These are phyloP conservation scores for Scaptomyza polygonia DNA, from an alignment of 2,888 invertebrate species.

Conservation along the genomic window DNA sequence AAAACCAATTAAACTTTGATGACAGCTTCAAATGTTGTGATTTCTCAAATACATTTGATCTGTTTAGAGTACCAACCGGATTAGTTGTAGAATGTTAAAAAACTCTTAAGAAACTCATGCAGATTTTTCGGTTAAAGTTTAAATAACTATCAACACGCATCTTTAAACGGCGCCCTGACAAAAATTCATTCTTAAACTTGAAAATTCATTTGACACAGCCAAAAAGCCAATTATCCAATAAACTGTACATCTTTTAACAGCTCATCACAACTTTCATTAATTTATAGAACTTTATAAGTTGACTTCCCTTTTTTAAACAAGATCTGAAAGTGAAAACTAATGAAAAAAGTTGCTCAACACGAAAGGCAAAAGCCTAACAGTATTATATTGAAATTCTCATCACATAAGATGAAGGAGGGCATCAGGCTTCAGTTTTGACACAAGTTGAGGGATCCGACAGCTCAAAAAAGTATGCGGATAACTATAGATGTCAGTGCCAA, in stretches of 20 bases:
- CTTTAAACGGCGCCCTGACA: neutral
- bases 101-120: neutral
- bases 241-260: slow-evolving; percentile 20
- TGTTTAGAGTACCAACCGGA: neutral
- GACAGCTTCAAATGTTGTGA: neutral
- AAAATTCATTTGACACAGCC: slow-evolving; percentile 26
- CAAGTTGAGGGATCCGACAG: slow-evolving; percentile 64
- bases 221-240: slow-evolving; percentile 19
- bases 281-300: slow-evolving; percentile 21
- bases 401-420: too few species aligned
- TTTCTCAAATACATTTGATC: neutral
- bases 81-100: neutral
- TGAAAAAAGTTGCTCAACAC: slow-evolving; percentile 44
- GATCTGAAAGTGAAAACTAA: slow-evolving; percentile 37
- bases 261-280: slow-evolving; percentile 13
- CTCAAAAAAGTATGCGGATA: slow-evolving; percentile 34
- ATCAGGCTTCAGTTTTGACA: slow-evolving; percentile 36
- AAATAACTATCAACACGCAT: neutral
- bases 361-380: slow-evolving; percentile 18
- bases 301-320: slow-evolving; percentile 19
- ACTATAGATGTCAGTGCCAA: slow-evolving; percentile 44
- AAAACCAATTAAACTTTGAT: neutral
- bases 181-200: slow-evolving; percentile 28
- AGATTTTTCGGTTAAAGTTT: neutral
- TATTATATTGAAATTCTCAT: too few species aligned